A percentile compares a stretch with the other conserved stretches of the same genome.
Evolutionary conservation across 2,888 invertebrate species (phyloP).

Genomic region (Mamestra brassicae): DNA sequence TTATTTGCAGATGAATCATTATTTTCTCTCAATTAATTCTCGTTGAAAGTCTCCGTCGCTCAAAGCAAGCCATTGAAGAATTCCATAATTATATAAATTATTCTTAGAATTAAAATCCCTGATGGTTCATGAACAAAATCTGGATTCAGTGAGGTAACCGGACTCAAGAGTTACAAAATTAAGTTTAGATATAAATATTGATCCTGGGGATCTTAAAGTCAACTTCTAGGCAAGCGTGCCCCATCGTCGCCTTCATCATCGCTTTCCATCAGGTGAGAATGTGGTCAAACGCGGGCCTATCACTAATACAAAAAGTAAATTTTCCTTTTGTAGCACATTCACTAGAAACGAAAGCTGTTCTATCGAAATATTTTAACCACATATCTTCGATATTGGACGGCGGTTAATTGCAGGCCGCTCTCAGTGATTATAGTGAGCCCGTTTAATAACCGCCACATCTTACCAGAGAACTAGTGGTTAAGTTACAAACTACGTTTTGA

Average conservation of each 20-base stretch:
- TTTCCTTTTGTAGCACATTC: constrained; percentile 6
- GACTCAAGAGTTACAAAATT: background rate
- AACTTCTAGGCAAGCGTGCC: too few relatives aligned
- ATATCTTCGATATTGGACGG: constrained; percentile 34
- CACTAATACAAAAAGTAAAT: background rate
- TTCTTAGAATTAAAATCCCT: background rate
- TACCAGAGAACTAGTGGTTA: constrained; percentile 44
- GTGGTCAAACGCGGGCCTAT: too few relatives aligned
- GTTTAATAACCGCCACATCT: constrained; percentile 45
- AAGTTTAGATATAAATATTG: too few relatives aligned
- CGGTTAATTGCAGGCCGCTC: constrained; percentile 52
- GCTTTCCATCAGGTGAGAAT: too few relatives aligned
- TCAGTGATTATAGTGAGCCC: constrained; percentile 53
- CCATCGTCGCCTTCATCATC: too few relatives aligned
- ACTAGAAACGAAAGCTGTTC: constrained; percentile 54
- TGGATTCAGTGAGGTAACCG: background rate
- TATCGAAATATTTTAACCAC: constrained; percentile 61
- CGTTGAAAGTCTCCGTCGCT: too few relatives aligned
- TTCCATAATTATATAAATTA: too few relatives aligned
- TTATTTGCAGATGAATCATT: too few relatives aligned
- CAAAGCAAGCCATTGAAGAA: too few relatives aligned
- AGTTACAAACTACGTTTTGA: constrained; percentile 39
- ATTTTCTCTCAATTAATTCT: too few relatives aligned
- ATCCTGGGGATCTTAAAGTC: too few relatives aligned
- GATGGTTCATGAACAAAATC: background rate